phyloP scores from a whole-genome alignment of 2,113 vertebrate species.

The Gallinago paraguaiae region DNA sequence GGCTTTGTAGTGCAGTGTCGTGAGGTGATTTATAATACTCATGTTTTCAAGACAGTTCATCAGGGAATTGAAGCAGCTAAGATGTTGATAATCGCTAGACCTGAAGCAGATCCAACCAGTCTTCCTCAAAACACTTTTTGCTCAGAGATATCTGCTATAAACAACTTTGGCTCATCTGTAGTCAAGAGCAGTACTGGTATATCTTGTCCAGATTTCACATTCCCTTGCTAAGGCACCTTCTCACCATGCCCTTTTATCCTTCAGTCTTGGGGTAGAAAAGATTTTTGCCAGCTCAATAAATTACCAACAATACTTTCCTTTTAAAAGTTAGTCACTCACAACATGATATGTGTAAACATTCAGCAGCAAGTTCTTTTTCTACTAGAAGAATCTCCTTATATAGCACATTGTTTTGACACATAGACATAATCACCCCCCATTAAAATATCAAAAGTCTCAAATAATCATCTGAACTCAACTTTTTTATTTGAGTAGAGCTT shows the following conservation, averaged over 20 bases:
- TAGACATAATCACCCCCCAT: background rate
- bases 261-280: background rate
- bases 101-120: slow-evolving; percentile 39
- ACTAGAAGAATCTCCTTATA: background rate
- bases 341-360: background rate
- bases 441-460: background rate
- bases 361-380: background rate
- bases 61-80: slow-evolving; percentile 57
- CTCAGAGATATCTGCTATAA: slow-evolving; percentile 20
- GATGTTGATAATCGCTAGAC: slow-evolving; percentile 41
- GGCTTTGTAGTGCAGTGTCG: background rate
- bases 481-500: background rate
- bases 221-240: background rate
- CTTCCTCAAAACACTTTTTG: slow-evolving; percentile 16
- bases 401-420: background rate
- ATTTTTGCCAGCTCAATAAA: background rate
- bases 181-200: background rate
- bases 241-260: background rate
- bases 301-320: background rate
- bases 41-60: slow-evolving; percentile 32
- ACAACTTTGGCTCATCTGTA: slow-evolving; percentile 39
- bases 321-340: background rate
- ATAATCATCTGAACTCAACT: background rate
- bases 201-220: background rate
- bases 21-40: slow-evolving; percentile 49